Conservation (phyloP, 2,888 invertebrate species). For the Digitonthophagus gazella region DNA sequence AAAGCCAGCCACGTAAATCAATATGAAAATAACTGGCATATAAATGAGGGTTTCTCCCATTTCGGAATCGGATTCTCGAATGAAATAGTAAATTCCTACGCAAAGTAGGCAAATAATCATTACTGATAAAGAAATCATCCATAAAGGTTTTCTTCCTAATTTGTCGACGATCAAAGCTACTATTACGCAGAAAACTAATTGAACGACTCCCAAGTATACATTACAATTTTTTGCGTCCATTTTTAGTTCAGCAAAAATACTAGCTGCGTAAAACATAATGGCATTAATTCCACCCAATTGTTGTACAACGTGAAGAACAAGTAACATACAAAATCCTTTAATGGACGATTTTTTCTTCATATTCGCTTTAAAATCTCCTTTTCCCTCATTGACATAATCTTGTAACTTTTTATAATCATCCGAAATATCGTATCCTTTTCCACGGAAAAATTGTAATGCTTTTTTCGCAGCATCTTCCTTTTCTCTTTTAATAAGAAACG, state of each 20-base stretch:
- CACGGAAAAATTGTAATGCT: conserved; percentile 68
- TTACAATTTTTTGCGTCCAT: conserved; percentile 62
- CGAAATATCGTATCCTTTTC: conserved; percentile 63
- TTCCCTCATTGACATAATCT: conserved; percentile 39
- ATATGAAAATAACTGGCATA: conserved; percentile 35
- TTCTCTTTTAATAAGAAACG: conserved; percentile 60
- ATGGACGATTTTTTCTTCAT: conserved; percentile 41
- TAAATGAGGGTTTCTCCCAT: conserved; percentile 35
- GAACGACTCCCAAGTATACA: conserved; percentile 74
- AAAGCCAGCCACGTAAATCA: conserved; percentile 51
- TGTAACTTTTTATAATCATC: conserved; percentile 66
- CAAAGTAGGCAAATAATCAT: conserved; percentile 67
- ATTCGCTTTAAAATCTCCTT: conserved; percentile 28
- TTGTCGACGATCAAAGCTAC: conserved; percentile 71
- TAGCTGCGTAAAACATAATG: conserved; percentile 72
- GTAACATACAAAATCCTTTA: conserved; percentile 43
- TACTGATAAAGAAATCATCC: conserved; percentile 69
- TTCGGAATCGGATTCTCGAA: conserved; percentile 52
- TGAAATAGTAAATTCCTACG: conserved; percentile 68
- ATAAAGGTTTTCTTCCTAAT: conserved; percentile 71
- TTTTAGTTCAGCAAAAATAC: conserved; percentile 71
- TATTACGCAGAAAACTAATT: conserved; percentile 66
- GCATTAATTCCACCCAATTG: conserved; percentile 79
- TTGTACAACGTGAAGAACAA: conserved; percentile 62
- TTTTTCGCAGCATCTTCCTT: conserved; percentile 57